phyloP scores from a whole-genome alignment of 2,888 invertebrate genomes.

The Drosophila lacicola region DNA sequence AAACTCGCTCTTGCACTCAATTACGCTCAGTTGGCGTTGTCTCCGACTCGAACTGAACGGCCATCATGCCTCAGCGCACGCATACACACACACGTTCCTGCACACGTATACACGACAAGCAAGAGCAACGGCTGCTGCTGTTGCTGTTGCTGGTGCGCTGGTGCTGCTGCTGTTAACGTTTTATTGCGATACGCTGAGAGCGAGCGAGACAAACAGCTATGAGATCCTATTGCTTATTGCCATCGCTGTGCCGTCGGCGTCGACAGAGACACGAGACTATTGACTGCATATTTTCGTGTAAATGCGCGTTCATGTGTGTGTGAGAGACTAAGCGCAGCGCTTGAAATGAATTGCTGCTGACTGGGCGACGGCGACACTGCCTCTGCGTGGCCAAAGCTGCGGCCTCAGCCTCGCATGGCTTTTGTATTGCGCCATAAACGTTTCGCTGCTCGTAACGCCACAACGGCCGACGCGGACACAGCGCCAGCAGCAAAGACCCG shows the following conservation, averaged over 20 bases:
- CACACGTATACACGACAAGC: slow-evolving; percentile 16
- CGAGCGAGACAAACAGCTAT: slow-evolving; percentile 63
- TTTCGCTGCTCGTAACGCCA: slow-evolving; percentile 85
- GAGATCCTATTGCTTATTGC: slow-evolving; percentile 75
- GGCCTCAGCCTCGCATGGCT: slow-evolving; percentile 83
- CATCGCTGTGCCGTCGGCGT: slow-evolving; percentile 53
- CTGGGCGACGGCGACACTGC: slow-evolving; percentile 64
- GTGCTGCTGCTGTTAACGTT: slow-evolving; percentile 42
- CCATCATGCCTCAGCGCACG: slow-evolving; percentile 66
- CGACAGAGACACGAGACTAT: slow-evolving; percentile 55
- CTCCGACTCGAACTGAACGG: slow-evolving; percentile 55
- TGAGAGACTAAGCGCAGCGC: slow-evolving; percentile 65
- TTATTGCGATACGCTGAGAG: slow-evolving; percentile 48
- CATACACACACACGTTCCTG: slow-evolving; percentile 18
- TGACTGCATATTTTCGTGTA: slow-evolving; percentile 56
- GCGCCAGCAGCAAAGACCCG: slow-evolving; percentile 56
- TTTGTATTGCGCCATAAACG: slow-evolving; percentile 86
- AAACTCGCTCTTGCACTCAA: slow-evolving; percentile 62
- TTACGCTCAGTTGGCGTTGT: slow-evolving; percentile 37
- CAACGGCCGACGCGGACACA: slow-evolving; percentile 84
- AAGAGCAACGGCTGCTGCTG: slow-evolving; percentile 24
- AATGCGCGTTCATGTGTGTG: slow-evolving; percentile 27
- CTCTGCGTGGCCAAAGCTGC: slow-evolving; percentile 73
- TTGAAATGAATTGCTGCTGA: slow-evolving; percentile 80
- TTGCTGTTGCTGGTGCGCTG: slow-evolving; percentile 17